These are phyloP conservation scores for Emmelina monodactyla DNA, from an alignment of 2,888 invertebrate species.

Conservation along the genomic window DNA sequence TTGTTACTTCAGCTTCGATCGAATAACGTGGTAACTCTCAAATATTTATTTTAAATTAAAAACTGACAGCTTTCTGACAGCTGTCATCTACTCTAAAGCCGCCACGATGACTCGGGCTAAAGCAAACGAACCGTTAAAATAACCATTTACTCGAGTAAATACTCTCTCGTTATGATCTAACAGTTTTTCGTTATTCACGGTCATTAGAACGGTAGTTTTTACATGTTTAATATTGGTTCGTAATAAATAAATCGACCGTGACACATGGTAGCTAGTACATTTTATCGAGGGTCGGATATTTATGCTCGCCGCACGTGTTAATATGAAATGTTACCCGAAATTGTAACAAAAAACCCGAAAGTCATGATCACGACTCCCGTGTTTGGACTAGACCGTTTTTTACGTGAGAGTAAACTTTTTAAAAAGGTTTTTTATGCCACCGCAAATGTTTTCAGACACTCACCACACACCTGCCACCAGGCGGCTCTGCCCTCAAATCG, in stretches of 20 bases:
- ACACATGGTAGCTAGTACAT: constrained; percentile 24
- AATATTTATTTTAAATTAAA: constrained; percentile 58
- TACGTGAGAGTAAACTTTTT: constrained; percentile 8
- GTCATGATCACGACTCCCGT: constrained; percentile 27
- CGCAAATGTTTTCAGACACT: constrained; percentile 12
- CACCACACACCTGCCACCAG: constrained; percentile 26
- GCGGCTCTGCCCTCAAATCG: constrained; percentile 24
- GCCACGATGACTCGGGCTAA: constrained; percentile 33
- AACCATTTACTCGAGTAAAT: constrained; percentile 43
- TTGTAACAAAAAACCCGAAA: constrained; percentile 23
- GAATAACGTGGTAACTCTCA: no score
- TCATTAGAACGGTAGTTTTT: constrained; percentile 29
- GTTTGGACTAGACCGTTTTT: constrained; percentile 3
- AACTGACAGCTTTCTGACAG: constrained; percentile 50
- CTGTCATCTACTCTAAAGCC: constrained; percentile 46
- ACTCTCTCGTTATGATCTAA: constrained; percentile 29
- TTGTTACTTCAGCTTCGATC: no score
- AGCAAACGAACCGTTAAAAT: constrained; percentile 54
- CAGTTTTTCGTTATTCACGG: constrained; percentile 40
- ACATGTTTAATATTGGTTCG: constrained; percentile 15
- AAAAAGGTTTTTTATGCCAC: constrained; percentile 18
- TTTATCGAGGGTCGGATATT: constrained; percentile 24
- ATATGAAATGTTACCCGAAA: constrained; percentile 26
- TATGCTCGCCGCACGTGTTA: constrained; percentile 45
- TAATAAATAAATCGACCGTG: constrained; percentile 28